These are phyloP conservation scores for Neelides sp. DNA, from an alignment of 1,140 invertebrate species.

Conservation along the genomic window DNA sequence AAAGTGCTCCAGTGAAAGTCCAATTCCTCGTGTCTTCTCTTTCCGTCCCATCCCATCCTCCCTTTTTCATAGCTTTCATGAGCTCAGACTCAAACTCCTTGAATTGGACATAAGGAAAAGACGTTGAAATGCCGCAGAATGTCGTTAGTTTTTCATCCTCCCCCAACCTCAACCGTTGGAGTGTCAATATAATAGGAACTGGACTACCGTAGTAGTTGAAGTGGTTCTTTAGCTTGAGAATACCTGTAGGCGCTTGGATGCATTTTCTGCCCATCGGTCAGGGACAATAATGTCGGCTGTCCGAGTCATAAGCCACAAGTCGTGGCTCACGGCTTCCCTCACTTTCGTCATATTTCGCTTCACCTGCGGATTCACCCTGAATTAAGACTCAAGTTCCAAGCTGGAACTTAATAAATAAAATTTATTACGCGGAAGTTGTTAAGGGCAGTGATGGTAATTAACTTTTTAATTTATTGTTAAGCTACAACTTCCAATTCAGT, in stretches of 20 bases:
- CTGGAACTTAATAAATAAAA: too few relatives aligned
- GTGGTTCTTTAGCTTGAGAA: too few relatives aligned
- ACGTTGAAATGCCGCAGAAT: not conserved
- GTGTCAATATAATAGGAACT: too few relatives aligned
- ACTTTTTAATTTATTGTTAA: too few relatives aligned
- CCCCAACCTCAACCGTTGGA: too few relatives aligned
- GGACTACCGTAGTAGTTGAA: too few relatives aligned
- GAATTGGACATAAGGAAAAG: not conserved
- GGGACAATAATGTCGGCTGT: constrained; percentile 49
- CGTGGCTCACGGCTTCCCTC: constrained; percentile 57
- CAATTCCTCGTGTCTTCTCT: constrained; percentile 61
- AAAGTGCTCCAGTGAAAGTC: constrained; percentile 80
- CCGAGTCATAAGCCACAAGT: constrained; percentile 64
- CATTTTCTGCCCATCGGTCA: constrained; percentile 55
- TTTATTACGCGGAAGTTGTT: too few relatives aligned
- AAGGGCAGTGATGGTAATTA: too few relatives aligned
- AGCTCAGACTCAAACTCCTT: constrained; percentile 68
- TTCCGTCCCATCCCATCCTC: constrained; percentile 85
- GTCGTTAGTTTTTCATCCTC: too few relatives aligned
- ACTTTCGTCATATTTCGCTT: constrained; percentile 61
- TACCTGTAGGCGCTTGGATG: constrained; percentile 33
- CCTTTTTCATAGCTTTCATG: constrained; percentile 66
- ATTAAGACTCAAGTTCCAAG: constrained; percentile 8
- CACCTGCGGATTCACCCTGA: constrained; percentile 43
- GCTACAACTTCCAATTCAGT: too few relatives aligned